These are phyloP conservation scores for Clupea harengus DNA, from an alignment of 2,113 vertebrate species.

Conservation along the genomic window DNA sequence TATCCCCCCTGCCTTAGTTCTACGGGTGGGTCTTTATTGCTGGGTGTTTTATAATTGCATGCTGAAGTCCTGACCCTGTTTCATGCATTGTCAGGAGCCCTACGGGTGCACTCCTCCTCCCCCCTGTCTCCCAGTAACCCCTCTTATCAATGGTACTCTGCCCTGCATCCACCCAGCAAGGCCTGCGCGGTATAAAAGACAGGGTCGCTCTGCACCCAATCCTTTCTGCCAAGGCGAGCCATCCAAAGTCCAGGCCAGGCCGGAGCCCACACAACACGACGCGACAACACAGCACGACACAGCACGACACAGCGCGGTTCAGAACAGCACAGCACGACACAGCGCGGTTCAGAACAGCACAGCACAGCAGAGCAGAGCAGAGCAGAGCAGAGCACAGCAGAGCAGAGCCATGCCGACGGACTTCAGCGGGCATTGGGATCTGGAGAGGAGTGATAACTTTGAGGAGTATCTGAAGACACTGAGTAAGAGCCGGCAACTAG, in stretches of 20 bases:
- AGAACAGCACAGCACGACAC: conserved; percentile 27
- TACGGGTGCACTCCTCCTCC: not conserved
- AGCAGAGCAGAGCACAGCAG: conserved; percentile 31
- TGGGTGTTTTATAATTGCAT: not conserved
- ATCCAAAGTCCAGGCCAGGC: conserved; percentile 30
- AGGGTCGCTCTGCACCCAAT: not conserved
- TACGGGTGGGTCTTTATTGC: not conserved
- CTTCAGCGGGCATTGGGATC: conserved; percentile 85
- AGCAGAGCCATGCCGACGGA: conserved; percentile 79
- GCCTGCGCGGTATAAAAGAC: not conserved
- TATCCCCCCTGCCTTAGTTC: not conserved
- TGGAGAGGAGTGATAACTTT: conserved; percentile 84
- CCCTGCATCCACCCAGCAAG: conserved; percentile 12
- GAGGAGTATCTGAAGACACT: conserved; percentile 88
- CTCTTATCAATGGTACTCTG: conserved; percentile 61
- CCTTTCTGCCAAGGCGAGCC: not conserved
- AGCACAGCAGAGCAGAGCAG: too few species aligned
- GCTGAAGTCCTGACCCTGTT: not conserved
- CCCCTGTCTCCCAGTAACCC: conserved; percentile 42
- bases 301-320: conserved; percentile 17
- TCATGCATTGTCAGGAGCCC: too few species aligned
- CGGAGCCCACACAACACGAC: conserved; percentile 46
- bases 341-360: too few species aligned
- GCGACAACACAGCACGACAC: conserved; percentile 36
- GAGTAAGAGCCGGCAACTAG: conserved; percentile 70